Evolutionary conservation across 2,888 invertebrate species (phyloP).

Genomic region (Troilus luridus): DNA sequence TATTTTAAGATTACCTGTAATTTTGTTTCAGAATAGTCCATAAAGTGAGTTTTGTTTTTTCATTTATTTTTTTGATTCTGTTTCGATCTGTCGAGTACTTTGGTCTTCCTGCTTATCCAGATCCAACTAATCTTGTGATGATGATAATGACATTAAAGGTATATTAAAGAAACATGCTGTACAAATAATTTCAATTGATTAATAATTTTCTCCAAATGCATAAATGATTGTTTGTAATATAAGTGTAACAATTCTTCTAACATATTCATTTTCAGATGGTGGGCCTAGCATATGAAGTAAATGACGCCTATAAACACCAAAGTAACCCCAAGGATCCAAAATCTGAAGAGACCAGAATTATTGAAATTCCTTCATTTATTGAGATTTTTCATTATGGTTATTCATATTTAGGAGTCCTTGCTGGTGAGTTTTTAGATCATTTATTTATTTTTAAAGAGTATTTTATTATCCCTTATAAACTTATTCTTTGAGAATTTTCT

Average conservation of each 20-base stretch:
- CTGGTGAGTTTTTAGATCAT: conserved; percentile 75
- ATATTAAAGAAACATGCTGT: conserved; percentile 10
- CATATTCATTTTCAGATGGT: conserved; percentile 73
- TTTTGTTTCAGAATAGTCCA: conserved; percentile 79
- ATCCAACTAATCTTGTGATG: conserved; percentile 92
- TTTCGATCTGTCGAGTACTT: conserved; percentile 86
- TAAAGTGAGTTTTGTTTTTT: conserved; percentile 81
- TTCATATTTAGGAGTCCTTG: conserved; percentile 91
- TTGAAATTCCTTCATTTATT: conserved; percentile 70
- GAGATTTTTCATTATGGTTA: conserved; percentile 91
- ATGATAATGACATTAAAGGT: conserved; percentile 94
- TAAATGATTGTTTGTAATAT: neutral
- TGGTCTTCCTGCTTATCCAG: conserved; percentile 83
- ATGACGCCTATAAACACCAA: conserved; percentile 69
- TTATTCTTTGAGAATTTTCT: neutral
- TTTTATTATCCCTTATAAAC: too few species aligned
- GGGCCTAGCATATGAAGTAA: conserved; percentile 93
- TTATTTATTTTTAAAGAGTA: neutral
- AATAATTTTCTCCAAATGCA: too few species aligned
- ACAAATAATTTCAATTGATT: neutral
- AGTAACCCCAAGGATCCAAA: neutral
- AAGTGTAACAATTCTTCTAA: conserved; percentile 16
- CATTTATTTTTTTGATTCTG: conserved; percentile 91
- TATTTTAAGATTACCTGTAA: neutral
- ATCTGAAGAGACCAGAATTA: neutral